These are phyloP conservation scores for Micropterix aruncella DNA, from an alignment of 2,888 invertebrate species.

Conservation along the genomic window DNA sequence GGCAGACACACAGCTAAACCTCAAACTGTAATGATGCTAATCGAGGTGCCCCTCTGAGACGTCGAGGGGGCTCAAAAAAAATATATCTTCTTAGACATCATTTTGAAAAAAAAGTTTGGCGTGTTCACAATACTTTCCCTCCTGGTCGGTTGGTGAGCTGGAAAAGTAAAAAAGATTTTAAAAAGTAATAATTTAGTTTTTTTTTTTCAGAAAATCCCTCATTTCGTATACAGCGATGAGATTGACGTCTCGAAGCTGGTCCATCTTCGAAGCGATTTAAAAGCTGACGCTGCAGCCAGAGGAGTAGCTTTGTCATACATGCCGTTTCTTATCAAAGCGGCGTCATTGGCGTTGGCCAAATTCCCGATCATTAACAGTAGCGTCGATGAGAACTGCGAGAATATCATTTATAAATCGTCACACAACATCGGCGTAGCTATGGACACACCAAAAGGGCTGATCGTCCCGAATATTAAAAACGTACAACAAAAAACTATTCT, in stretches of 20 bases:
- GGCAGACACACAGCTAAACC: too few species aligned
- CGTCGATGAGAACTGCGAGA: conserved; percentile 64
- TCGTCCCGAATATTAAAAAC: conserved; percentile 90
- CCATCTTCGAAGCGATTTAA: conserved; percentile 50
- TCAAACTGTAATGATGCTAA: too few species aligned
- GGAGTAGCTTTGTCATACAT: conserved; percentile 79
- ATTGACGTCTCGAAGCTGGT: conserved; percentile 70
- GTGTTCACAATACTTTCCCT: too few species aligned
- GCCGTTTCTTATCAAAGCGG: conserved; percentile 93
- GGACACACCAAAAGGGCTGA: conserved; percentile 85
- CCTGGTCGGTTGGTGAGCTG: too few species aligned
- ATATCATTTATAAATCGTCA: conserved; percentile 59
- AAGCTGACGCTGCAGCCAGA: conserved; percentile 40
- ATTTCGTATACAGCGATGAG: conserved; percentile 92
- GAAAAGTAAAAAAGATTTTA: too few species aligned
- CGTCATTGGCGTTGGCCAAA: conserved; percentile 60
- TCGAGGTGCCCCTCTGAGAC: too few species aligned
- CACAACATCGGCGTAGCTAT: conserved; percentile 98
- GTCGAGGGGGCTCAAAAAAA: too few species aligned
- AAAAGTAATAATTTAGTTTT: too few species aligned
- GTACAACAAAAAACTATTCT: conserved; percentile 70
- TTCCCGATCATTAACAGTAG: conserved; percentile 82
- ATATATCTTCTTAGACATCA: too few species aligned
- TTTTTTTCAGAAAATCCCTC: conserved; percentile 67
- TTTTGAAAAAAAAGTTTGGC: too few species aligned